phyloP scores from a whole-genome alignment of 2,113 vertebrate species.

The Talpa occidentalis region DNA sequence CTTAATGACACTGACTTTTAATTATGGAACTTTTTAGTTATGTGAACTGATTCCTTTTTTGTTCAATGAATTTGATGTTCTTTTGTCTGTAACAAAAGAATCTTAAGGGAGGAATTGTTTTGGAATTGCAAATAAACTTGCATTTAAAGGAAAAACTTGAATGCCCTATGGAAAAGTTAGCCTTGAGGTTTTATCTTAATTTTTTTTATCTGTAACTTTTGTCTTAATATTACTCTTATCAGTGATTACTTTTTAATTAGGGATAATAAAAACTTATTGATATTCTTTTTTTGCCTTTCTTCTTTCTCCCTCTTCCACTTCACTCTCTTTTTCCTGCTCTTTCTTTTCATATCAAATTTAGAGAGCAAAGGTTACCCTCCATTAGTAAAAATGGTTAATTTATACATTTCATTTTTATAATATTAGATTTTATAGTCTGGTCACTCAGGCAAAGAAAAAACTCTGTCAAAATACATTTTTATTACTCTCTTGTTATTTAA shows the following conservation, averaged over 20 bases:
- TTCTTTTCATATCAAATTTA: neutral
- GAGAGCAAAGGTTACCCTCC: neutral
- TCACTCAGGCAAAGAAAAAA: neutral
- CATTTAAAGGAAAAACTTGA: neutral
- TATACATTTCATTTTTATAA: neutral
- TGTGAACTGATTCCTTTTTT: neutral
- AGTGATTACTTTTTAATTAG: constrained; percentile 36
- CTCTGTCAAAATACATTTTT: neutral
- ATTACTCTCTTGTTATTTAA: neutral
- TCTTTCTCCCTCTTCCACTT: neutral
- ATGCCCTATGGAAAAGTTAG: neutral
- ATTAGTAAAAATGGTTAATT: neutral
- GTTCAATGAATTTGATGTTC: neutral
- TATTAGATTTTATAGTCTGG: neutral
- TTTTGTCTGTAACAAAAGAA: neutral
- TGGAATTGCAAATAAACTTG: constrained; percentile 29
- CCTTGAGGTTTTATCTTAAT: constrained; percentile 8
- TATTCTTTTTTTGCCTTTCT: neutral
- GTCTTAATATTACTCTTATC: neutral
- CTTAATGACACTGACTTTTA: neutral
- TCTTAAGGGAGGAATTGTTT: neutral
- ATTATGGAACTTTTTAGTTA: neutral
- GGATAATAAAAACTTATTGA: neutral
- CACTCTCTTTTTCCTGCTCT: neutral
- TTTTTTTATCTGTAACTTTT: neutral